phyloP scores from a whole-genome alignment of 2,797 vertebrate genomes.

The Eleutherodactylus coqui region DNA sequence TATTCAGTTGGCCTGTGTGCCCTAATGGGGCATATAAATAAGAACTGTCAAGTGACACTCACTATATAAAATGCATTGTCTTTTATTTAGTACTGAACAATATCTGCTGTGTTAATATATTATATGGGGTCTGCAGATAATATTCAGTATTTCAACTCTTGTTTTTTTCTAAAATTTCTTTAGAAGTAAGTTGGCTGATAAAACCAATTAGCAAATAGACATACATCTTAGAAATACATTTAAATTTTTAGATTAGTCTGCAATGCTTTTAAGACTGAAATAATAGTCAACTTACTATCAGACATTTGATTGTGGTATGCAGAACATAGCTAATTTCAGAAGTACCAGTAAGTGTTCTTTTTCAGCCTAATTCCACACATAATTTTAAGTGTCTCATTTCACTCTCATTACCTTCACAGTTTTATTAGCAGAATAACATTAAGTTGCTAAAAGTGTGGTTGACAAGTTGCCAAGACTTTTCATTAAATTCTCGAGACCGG shows the following conservation, averaged over 20 bases:
- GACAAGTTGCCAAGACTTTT: constrained; percentile 37
- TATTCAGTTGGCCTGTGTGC: no score
- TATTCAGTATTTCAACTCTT: neutral
- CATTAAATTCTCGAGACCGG: neutral
- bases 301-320: neutral
- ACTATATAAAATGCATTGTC: no score
- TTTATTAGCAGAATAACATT: constrained; percentile 48
- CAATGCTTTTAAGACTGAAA: neutral
- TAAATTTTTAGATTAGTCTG: neutral
- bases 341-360: constrained; percentile 44
- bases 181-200: neutral
- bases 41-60: no score
- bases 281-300: neutral
- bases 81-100: neutral
- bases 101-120: neutral
- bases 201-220: neutral
- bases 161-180: neutral
- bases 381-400: constrained; percentile 51
- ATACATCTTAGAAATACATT: neutral
- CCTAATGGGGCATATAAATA: no score
- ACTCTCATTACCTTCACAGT: constrained; percentile 43
- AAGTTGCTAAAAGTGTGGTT: constrained; percentile 33
- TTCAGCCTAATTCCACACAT: constrained; percentile 40
- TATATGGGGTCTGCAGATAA: neutral
- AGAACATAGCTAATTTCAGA: constrained; percentile 24